These are phyloP conservation scores for Micropoecilia bifurca DNA, from an alignment of 2,797 vertebrate genomes.

Conservation along the genomic window DNA sequence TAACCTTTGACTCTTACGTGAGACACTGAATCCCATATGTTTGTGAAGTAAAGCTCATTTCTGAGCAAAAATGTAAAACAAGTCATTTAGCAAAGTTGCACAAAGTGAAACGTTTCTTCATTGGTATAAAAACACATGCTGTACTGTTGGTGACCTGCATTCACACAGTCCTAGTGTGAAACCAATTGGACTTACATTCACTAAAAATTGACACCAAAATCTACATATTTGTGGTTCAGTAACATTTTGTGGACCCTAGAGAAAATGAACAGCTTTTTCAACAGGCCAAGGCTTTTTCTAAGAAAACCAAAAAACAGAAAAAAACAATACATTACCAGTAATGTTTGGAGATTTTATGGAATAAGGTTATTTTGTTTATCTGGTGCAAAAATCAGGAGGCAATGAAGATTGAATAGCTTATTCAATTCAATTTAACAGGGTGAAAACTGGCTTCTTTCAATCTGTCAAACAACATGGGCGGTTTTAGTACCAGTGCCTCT, in stretches of 20 bases:
- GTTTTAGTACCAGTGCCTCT: neutral
- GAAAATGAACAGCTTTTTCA: neutral
- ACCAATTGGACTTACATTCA: neutral
- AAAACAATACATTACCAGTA: neutral
- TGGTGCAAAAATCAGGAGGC: neutral
- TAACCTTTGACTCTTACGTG: too few relatives aligned
- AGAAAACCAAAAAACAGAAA: too few relatives aligned
- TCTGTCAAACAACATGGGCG: neutral
- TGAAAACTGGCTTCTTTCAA: neutral
- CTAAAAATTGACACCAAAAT: neutral
- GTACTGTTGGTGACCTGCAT: neutral
- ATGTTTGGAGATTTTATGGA: neutral
- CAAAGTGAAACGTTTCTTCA: neutral
- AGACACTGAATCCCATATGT: neutral
- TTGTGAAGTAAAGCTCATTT: neutral
- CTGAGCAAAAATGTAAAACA: neutral
- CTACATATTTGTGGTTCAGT: neutral
- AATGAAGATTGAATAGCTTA: neutral
- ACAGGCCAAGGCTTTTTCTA: neutral
- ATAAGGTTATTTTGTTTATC: neutral
- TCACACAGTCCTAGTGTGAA: neutral
- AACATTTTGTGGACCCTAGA: neutral
- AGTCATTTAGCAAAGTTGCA: neutral
- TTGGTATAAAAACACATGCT: constrained; percentile 5
- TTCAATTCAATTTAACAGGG: neutral